Base-by-base conservation (phyloP, 2,113 vertebrate species). In the Syngnathus scovelli region DNA sequence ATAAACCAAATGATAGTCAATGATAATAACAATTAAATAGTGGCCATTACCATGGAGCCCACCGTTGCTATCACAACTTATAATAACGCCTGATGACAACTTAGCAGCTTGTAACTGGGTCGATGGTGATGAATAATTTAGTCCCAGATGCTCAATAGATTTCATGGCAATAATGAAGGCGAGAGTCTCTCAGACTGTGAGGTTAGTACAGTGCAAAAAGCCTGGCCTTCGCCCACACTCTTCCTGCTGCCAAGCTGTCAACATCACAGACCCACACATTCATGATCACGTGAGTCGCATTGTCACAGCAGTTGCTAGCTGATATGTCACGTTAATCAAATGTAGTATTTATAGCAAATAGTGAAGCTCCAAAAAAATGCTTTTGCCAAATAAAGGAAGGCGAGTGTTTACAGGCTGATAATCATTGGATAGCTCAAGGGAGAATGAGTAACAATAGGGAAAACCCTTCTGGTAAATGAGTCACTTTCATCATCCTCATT, bases 91-190 rank as follows among this genome's bases (percentile, higher is more conserved):
- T 78, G 75, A 86, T 86, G 86, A 88, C 85, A 85, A 86, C 82
- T 90, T 84, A 81, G 82, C 85, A 81, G 78, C 76, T 72, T 85
- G 77, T 79, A 90, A 88, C 85, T 89, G 85, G 89, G 90, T 90
- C 86, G 84, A 87, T 82, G 82, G 78, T 86, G 76, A 87, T 89
- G 87, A 89, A 90, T 90, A 85, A 87, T 90, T 88, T 83, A 91
- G 78, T 81, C 86, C 81, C 82, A 85, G 85, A 89, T 89, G 87
- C 88, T 89, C 89, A 88, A 89, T 89, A 86, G 83, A 89, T 83
- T 88, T 80, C 81, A 77, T 83, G 77, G 86, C 87, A 89, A 89
- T 89, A 91, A 89, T 87, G 83, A 86, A 86, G 82, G 82, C 78
- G 46, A 82, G 77, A 85, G 83, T 76, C 84, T 86, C 58, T 74